Percentiles rank a stretch among this genome's conserved stretches.
Evolutionary conservation across 1,140 invertebrate genomes (phyloP).

Genomic region (Asbolus verrucosus): DNA sequence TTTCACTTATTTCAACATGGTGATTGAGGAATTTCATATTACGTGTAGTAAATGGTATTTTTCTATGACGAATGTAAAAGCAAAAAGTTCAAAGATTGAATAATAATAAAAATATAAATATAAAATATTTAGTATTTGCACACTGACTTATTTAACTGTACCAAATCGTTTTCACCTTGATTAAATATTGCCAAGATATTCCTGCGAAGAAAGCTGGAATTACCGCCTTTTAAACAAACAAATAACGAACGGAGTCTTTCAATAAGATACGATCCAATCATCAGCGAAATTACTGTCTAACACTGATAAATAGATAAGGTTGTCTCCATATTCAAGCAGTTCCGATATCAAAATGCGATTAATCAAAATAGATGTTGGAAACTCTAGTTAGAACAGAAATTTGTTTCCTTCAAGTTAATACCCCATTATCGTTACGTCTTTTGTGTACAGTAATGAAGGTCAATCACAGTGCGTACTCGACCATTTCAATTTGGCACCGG

Average conservation of each 20-base stretch:
- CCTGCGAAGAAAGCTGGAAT: not conserved
- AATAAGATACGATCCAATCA: not conserved
- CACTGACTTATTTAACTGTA: no score
- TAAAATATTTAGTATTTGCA: no score
- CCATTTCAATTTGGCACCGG: conserved; percentile 48
- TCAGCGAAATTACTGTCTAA: not conserved
- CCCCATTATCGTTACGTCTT: conserved; percentile 7
- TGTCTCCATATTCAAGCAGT: no score
- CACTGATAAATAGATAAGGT: no score
- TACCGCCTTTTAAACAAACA: conserved; percentile 29
- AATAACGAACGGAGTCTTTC: not conserved
- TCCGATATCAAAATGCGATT: no score
- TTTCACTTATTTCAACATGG: conserved; percentile 3
- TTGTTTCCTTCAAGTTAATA: conserved; percentile 26
- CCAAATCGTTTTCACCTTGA: no score
- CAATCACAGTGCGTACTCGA: conserved; percentile 45
- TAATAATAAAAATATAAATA: conserved; percentile 19
- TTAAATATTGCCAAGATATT: not conserved
- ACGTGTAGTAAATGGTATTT: conserved; percentile 24
- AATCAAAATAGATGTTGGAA: no score
- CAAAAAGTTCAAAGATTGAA: conserved; percentile 29
- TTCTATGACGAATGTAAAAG: conserved; percentile 13
- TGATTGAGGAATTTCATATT: conserved; percentile 7
- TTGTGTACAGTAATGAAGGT: conserved; percentile 34
- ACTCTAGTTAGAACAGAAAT: not conserved